Conservation (phyloP, 2,888 invertebrate species). For the Stomorhina lunata region DNA sequence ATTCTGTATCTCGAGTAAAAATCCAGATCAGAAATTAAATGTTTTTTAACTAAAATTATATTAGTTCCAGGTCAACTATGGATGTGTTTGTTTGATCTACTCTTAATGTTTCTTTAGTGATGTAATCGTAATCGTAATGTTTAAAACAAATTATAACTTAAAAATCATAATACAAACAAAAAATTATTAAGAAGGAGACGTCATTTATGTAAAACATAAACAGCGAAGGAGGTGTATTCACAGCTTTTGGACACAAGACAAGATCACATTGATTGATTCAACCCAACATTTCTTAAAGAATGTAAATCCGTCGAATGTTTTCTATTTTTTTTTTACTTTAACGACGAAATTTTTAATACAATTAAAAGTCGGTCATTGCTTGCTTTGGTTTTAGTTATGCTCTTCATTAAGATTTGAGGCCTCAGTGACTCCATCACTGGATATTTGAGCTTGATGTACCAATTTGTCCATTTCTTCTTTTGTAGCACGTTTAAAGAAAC, state of each 20-base stretch:
- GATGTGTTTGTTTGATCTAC: background rate
- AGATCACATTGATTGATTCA: conserved; percentile 44
- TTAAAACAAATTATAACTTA: conserved; percentile 43
- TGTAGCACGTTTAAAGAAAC: conserved; percentile 81
- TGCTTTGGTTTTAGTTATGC: conserved; percentile 62
- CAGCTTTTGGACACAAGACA: conserved; percentile 48
- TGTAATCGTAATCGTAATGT: conserved; percentile 40
- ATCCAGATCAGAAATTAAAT: conserved; percentile 39
- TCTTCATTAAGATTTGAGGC: conserved; percentile 74
- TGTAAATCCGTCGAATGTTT: no score
- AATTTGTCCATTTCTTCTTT: conserved; percentile 80
- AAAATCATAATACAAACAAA: conserved; percentile 7
- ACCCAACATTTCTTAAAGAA: background rate
- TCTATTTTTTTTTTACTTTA: no score
- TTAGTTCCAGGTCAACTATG: background rate
- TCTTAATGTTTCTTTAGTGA: conserved; percentile 45
- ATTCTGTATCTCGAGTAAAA: background rate
- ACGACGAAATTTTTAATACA: background rate
- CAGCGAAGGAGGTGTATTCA: conserved; percentile 52
- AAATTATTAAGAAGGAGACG: conserved; percentile 8
- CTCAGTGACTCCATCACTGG: conserved; percentile 73
- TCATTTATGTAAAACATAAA: conserved; percentile 40
- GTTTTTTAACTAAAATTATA: conserved; percentile 32
- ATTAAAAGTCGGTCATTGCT: background rate
- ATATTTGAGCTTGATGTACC: conserved; percentile 73